Percentiles rank a stretch among this genome's conserved stretches.
phyloP scores from a whole-genome alignment of 2,113 vertebrate genomes.

The Rhea americana region DNA sequence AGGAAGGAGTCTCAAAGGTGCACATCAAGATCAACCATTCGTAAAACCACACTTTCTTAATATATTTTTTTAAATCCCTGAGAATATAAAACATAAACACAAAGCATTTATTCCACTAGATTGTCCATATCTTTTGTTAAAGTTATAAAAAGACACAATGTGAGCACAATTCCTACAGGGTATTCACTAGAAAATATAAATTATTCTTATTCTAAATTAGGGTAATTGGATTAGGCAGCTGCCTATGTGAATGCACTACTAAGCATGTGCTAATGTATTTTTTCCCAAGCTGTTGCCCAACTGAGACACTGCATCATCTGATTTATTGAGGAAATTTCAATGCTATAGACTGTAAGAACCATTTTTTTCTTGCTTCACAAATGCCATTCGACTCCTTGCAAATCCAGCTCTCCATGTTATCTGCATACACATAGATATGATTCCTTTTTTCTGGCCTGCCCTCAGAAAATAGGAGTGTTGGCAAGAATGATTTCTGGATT shows the following conservation, averaged over 20 bases:
- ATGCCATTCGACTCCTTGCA: background rate
- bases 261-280: slow-evolving; percentile 29
- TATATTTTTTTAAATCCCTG: background rate
- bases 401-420: background rate
- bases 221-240: slow-evolving; percentile 56
- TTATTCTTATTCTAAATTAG: slow-evolving; percentile 50
- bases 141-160: background rate
- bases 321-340: slow-evolving; percentile 22
- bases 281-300: slow-evolving; percentile 7
- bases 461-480: background rate
- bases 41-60: background rate
- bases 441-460: background rate
- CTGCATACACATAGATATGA: background rate
- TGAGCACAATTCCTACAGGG: background rate
- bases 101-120: background rate
- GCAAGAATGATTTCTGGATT: background rate
- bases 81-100: background rate
- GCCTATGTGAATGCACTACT: slow-evolving; percentile 12
- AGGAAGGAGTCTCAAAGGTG: background rate
- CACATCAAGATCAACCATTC: background rate
- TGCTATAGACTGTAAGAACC: background rate
- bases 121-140: background rate
- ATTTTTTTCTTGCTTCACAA: background rate
- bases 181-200: slow-evolving; percentile 34
- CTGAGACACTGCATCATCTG: background rate